Base-by-base conservation (phyloP, 1,140 invertebrate genomes). In the Ridgeia piscesae region DNA sequence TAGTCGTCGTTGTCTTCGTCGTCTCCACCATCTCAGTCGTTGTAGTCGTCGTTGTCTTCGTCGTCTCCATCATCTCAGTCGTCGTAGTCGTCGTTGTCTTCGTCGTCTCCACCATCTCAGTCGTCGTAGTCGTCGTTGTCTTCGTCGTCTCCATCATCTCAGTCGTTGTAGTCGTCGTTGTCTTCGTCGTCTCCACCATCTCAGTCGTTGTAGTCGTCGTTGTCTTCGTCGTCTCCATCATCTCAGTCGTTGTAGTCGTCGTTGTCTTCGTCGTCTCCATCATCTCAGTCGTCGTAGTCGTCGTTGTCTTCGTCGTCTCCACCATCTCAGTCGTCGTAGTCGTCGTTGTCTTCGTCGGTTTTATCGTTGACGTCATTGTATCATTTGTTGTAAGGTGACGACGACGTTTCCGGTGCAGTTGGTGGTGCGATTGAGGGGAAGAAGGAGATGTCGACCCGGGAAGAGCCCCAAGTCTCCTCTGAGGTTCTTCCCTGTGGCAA, bases 261-360 rank as follows among this genome's bases (percentile, higher is more conserved):
- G 58, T 77, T 21, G 27, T 77, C 27, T 9, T 31, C 27, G 58
- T 77, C 27, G 14, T 77, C 27, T 9, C 27, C 27, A 21, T 77
- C 27, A 21, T 77, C 27, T 8, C 4, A 4, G 58, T 77, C 27
- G 58, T 77, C 27, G 58, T 77, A 9, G 58, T 77, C 58, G 58
- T 77, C 27, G 35, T 91, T 27, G 35, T 91, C n/a, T 14, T 91
- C 89, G n/a, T 91, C 89, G 35, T 91, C 89, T 14, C 33, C 89
- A 27, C 33, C 89, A 27, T 27, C n/a, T 14, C 6, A 6, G 35
- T 27, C n/a, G 35, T 91, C 58, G 58, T 21, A 27, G 58, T 77
- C 58, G 58, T 77, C 17, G 58, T 77, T 21, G 58, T 77, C 58
- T 6, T 77, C 1, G 17, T 77, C 27, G 58, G 11, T 77, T 17